These are phyloP conservation scores for Orthonyx spaldingii DNA, from an alignment of 2,113 vertebrate species.

Conservation along the genomic window DNA sequence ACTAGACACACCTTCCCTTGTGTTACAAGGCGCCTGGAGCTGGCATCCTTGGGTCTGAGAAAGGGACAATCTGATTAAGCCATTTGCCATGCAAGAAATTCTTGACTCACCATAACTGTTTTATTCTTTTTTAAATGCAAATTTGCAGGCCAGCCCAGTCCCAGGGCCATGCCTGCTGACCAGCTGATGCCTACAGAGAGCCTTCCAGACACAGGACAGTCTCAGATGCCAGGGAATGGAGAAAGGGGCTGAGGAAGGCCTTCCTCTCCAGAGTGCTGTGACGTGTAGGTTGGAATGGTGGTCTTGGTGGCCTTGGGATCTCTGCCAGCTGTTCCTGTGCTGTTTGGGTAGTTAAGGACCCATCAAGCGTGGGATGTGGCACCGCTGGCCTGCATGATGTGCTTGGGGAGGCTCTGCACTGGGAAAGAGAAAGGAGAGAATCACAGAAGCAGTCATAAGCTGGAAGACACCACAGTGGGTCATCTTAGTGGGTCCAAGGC, in stretches of 20 bases:
- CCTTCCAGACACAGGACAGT: background rate
- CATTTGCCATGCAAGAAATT: background rate
- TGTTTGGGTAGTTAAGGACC: background rate
- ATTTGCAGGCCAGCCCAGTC: background rate
- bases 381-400: rapidly evolving
- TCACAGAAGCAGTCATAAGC: background rate
- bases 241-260: background rate
- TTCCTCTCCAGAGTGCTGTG: rapidly evolving
- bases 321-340: background rate
- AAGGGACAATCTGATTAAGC: background rate
- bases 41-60: background rate
- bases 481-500: background rate
- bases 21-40: rapidly evolving
- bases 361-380: background rate
- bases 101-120: background rate
- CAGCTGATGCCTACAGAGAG: background rate
- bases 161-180: background rate
- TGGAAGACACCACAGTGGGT: background rate
- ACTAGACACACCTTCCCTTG: background rate
- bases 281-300: background rate
- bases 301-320: background rate
- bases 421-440: background rate
- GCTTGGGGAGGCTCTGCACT: background rate
- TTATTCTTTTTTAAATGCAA: background rate
- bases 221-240: background rate